Conservation (phyloP, 2,888 invertebrate genomes). For the Diloba caeruleocephala region DNA sequence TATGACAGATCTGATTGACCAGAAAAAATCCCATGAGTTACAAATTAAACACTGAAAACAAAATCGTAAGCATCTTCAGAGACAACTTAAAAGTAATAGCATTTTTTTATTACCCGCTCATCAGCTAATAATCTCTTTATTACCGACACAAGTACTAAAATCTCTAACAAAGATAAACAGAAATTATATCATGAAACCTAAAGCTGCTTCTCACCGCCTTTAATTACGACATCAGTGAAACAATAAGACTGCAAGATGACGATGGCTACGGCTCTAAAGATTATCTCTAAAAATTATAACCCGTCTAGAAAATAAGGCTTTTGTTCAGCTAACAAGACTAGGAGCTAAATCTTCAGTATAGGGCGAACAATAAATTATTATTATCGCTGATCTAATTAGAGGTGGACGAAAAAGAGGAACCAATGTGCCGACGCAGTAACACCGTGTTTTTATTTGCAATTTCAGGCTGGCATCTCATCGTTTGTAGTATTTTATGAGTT, state of each 20-base stretch:
- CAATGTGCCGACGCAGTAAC: conserved; percentile 6
- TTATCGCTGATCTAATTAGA: conserved; percentile 79
- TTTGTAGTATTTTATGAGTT: conserved; percentile 15
- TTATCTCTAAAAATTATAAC: conserved; percentile 81
- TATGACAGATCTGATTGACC: neutral
- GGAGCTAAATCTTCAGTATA: conserved; percentile 85
- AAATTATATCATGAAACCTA: conserved; percentile 35
- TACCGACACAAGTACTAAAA: conserved; percentile 23
- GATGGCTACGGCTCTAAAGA: conserved; percentile 70
- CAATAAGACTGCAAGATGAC: conserved; percentile 69
- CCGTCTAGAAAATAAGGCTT: conserved; percentile 68
- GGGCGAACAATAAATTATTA: conserved; percentile 74
- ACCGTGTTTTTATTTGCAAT: conserved; percentile 26
- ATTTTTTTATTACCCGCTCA: conserved; percentile 10
- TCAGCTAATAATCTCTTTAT: conserved; percentile 27
- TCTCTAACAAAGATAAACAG: conserved; percentile 20
- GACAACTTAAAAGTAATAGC: neutral
- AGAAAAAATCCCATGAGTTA: neutral
- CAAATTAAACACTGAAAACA: neutral
- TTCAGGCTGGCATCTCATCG: conserved; percentile 2
- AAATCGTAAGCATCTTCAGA: neutral
- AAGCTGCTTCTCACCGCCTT: conserved; percentile 23
- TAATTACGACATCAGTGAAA: conserved; percentile 57
- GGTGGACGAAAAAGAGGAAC: conserved; percentile 52
- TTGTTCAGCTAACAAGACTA: conserved; percentile 71